Percentiles rank a stretch among this genome's conserved stretches.
Evolutionary conservation across 2,113 vertebrate species (phyloP).

Genomic region (Camelus bactrianus): DNA sequence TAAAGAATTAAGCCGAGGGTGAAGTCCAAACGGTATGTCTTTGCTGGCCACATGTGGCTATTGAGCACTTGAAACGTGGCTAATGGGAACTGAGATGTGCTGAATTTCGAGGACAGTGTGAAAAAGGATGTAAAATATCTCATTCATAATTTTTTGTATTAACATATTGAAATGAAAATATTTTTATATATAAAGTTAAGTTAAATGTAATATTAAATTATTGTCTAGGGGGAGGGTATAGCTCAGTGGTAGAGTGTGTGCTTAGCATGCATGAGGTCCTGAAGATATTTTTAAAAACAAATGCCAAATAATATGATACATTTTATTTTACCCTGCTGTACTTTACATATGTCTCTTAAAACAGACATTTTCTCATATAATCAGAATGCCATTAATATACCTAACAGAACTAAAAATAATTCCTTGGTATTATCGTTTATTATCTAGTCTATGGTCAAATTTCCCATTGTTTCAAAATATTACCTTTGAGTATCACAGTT

Average conservation of each 20-base stretch:
- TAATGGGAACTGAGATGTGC: neutral
- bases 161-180: neutral
- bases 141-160: slow-evolving; percentile 18
- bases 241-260: too few species aligned
- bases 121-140: neutral
- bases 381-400: slow-evolving; percentile 30
- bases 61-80: neutral
- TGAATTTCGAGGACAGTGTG: neutral
- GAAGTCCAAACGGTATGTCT: neutral
- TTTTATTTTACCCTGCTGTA: neutral
- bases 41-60: neutral
- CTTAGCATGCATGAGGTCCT: too few species aligned
- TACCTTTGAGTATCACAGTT: neutral
- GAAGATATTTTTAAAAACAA: slow-evolving; percentile 12
- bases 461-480: neutral
- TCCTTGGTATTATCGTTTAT: neutral
- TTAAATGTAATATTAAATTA: neutral
- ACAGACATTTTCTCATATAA: neutral
- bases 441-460: neutral
- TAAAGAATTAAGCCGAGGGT: neutral
- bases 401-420: neutral
- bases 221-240: too few species aligned
- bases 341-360: neutral
- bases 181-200: neutral
- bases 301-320: neutral